phyloP scores from a whole-genome alignment of 2,888 invertebrate genomes.

The Hoplodrina ambigua region DNA sequence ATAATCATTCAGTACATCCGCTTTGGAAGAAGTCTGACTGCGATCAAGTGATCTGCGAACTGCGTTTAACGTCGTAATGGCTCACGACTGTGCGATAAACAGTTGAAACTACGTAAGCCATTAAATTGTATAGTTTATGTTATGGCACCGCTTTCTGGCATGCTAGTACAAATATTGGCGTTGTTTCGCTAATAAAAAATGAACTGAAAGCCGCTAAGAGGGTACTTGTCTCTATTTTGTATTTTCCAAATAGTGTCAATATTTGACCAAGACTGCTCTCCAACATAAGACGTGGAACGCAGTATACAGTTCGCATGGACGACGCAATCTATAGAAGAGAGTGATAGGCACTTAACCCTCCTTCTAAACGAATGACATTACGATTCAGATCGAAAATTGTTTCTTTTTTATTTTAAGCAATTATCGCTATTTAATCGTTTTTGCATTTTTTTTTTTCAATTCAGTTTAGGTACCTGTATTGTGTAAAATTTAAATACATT shows the following conservation, averaged over 20 bases:
- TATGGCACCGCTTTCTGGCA: background rate
- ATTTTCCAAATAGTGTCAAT: background rate
- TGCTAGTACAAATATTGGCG: constrained; percentile 8
- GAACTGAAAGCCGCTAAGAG: background rate
- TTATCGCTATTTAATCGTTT: background rate
- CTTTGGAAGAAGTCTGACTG: constrained; percentile 18
- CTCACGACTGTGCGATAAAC: background rate
- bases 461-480: background rate
- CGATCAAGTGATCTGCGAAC: constrained; percentile 9
- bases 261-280: background rate
- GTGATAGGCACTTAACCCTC: constrained; percentile 34
- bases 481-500: background rate
- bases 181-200: background rate
- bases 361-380: background rate
- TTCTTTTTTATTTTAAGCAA: constrained; percentile 11
- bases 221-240: background rate
- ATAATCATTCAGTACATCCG: constrained; percentile 22
- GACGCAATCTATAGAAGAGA: constrained; percentile 8
- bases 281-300: background rate
- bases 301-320: constrained; percentile 14
- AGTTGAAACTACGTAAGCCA: background rate
- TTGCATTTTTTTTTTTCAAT: background rate
- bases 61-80: constrained; percentile 3
- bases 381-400: background rate
- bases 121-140: constrained; percentile 2